Conservation (phyloP, 2,888 invertebrate species). For the Drosophila anomalipes region DNA sequence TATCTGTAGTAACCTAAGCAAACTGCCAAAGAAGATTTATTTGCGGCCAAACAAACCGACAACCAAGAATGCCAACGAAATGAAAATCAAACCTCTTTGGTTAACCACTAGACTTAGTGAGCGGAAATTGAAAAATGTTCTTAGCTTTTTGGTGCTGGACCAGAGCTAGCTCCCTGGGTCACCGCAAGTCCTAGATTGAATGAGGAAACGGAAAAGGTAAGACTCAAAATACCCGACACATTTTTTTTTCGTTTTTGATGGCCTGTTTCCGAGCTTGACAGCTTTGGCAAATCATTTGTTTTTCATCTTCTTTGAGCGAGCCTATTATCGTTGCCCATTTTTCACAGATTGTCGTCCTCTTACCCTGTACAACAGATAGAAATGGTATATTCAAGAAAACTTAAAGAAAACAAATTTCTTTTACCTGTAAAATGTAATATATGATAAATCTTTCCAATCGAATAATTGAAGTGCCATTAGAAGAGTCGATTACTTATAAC, state of each 20-base stretch:
- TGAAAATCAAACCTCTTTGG: constrained; percentile 28
- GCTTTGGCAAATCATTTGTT: constrained; percentile 54
- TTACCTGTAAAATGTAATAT: not conserved
- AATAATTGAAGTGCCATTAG: not conserved
- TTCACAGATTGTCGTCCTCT: constrained; percentile 40
- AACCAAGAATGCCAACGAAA: constrained; percentile 12
- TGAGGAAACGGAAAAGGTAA: constrained; percentile 1
- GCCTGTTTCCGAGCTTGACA: constrained; percentile 13
- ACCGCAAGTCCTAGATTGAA: constrained; percentile 50
- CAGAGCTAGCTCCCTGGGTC: constrained; percentile 46
- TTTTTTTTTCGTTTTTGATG: not conserved
- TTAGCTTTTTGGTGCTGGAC: constrained; percentile 35
- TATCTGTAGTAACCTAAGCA: constrained; percentile 7
- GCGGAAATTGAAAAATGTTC: constrained; percentile 77
- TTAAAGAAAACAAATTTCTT: not conserved
- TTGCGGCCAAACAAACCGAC: not conserved
- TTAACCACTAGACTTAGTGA: constrained; percentile 63
- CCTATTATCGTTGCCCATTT: constrained; percentile 48
- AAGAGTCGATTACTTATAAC: not conserved
- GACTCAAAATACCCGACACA: constrained; percentile 3
- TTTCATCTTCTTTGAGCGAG: constrained; percentile 20
- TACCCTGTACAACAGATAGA: not conserved
- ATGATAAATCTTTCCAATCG: too few species aligned
- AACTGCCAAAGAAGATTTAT: constrained; percentile 28
- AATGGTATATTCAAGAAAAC: not conserved